Base-by-base conservation (phyloP, 2,113 vertebrate genomes). In the Protomyctophum bolini region DNA sequence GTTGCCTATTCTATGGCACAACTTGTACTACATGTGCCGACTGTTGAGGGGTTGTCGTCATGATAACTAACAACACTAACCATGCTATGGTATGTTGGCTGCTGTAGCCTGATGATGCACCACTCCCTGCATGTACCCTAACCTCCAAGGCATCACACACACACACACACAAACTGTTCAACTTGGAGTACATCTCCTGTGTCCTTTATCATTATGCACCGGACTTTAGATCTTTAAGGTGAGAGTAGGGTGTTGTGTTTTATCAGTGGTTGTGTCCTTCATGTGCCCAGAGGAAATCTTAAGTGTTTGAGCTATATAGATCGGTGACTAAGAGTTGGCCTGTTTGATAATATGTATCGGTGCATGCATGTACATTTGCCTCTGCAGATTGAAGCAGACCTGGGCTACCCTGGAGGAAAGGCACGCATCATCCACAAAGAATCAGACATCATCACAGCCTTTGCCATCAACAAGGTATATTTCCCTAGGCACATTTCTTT, bases 371-470 rank as follows among this genome's bases (percentile, higher is more conserved):
- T 8, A 6, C 29, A 3, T 47, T 51, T 14, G 3, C 73, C 29
- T 66, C 55, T 76, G 21, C 88, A 99, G 98, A 93, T 94, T 14
- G 97, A 97, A 90, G 94, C 96, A 58, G 96, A 97, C 81, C 91
- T 93, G 70, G 94, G 95, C 68, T 93, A 92, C 82, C 94, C 95
- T 9, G 96, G 95, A 64, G 95, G 96, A 73, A 98, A 98, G 86
- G 97, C 97, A 58, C 96, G 97, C 84, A 94, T 99, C 82, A 97
- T 99, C 89, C 98, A 99, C 85, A 99, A 99, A 88, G 98, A 99
- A 60, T 97, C 98, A 2, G 98, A 99, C 90, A 97, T 98, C 93
- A 97, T 99, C 91, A 98, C 98, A 81, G 97, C 97, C 7, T 99
- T 99, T 88, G 94, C 97, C 63, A 94, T 99, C 87, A 99, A 99